A percentile compares a stretch with the other conserved stretches of the same genome.
Evolutionary conservation across 2,888 invertebrate species (phyloP).

Genomic region (Acleris cristana): DNA sequence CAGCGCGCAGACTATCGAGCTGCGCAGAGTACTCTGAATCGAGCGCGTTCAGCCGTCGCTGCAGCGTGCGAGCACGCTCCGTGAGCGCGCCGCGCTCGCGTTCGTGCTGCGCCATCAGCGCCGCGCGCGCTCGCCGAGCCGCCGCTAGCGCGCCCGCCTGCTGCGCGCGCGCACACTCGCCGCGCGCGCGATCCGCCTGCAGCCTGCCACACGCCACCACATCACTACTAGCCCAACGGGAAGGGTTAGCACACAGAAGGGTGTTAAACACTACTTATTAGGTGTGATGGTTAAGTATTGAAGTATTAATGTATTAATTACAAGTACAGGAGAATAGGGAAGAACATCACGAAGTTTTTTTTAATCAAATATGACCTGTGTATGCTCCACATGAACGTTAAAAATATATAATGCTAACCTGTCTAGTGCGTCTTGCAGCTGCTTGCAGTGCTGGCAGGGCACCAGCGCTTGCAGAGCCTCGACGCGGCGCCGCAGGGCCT

Average conservation of each 20-base stretch:
- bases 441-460: conserved; percentile 80
- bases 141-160: conserved; percentile 74
- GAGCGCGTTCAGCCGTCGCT: conserved; percentile 88
- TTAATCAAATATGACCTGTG: too few relatives aligned
- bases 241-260: conserved; percentile 1
- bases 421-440: conserved; percentile 81
- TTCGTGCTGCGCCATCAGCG: conserved; percentile 77
- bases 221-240: conserved; percentile 1
- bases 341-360: neutral
- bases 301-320: neutral
- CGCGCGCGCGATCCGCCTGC: conserved; percentile 68
- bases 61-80: conserved; percentile 88
- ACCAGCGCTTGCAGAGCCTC: conserved; percentile 78
- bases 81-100: conserved; percentile 85
- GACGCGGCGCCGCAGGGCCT: conserved; percentile 74
- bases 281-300: neutral
- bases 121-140: conserved; percentile 73
- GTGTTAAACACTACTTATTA: neutral
- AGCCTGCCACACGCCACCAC: conserved; percentile 50
- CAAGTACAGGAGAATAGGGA: neutral
- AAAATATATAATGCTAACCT: conserved; percentile 56
- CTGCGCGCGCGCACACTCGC: conserved; percentile 74
- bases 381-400: too few relatives aligned
- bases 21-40: conserved; percentile 94
- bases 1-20: conserved; percentile 90